Evolutionary conservation across 2,113 vertebrate species (phyloP), one percentile per base, ranked within the genome.

Genomic region (Microtus ochrogaster): DNA sequence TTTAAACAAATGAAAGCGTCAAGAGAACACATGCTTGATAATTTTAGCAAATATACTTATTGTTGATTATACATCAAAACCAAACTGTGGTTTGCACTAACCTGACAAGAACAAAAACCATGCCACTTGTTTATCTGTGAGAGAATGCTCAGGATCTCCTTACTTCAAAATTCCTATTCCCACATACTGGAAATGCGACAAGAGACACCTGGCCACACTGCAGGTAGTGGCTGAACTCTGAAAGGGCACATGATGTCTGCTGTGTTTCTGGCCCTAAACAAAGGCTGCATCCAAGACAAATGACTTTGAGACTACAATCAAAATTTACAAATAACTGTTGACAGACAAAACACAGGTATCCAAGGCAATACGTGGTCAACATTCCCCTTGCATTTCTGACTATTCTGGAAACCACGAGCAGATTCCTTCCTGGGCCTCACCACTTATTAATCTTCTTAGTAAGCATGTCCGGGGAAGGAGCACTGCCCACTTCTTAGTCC

Each of bases 1-100:
- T 95, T 90, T 86, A 92, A 76, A 70, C 12, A 47, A 79, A 85
- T 79, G 89, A 89, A 92, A 76, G 16, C 3, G 44, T n/a, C 65
- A 78, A 41, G 47, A 66, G 63, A 92, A 79, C 21, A 44, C 36
- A 81, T 88, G n/a, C 41, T 90, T 86, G 39, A 41, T 72, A 72
- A 84, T 89, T 78, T 49, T 79, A 89, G 58, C 65, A 92, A 91
- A 85, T 26, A n/a, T 74, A 49, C 49, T 52, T 63, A 63, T 65
- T 89, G 11, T 88, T 70, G 22, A 70, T 61, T 82, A 55, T 55
- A 70, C 68, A 70, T 33, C 66, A 68, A 61, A 55, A 93, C 74
- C 33, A 22, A 65, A 19, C 24, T n/a, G n/a, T 22, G 7, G 10
- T 41, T 76, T 86, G 39, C 89, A 86, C 61, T 44, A 81, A 73